Evolutionary conservation across 2,797 vertebrate species (phyloP).

Genomic region (Urocyon cinereoargenteus): DNA sequence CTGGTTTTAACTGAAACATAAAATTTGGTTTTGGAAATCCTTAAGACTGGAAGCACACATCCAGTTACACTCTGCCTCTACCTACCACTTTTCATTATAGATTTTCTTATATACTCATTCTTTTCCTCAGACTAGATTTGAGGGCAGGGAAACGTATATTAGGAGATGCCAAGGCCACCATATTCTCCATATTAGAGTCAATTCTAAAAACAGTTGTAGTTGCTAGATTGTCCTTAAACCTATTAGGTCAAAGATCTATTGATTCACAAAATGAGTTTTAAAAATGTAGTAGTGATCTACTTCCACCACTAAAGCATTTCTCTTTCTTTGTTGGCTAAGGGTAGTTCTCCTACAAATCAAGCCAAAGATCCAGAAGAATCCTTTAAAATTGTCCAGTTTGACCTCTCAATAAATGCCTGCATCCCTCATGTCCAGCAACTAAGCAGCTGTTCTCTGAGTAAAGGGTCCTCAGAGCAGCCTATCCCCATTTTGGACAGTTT

Average conservation of each 20-base stretch:
- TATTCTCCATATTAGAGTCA: neutral
- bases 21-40: conserved; percentile 37
- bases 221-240: neutral
- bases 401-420: neutral
- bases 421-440: neutral
- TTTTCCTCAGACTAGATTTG: neutral
- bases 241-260: conserved; percentile 14
- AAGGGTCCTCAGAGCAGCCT: neutral
- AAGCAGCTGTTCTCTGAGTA: neutral
- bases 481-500: neutral
- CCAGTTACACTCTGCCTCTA: neutral
- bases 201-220: conserved; percentile 7
- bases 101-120: neutral
- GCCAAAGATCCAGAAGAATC: neutral
- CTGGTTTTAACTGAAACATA: conserved; percentile 60
- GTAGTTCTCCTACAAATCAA: neutral
- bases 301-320: neutral
- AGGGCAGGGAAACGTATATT: neutral
- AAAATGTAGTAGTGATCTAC: neutral
- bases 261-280: conserved; percentile 30
- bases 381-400: neutral
- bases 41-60: neutral
- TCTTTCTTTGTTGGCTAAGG: neutral
- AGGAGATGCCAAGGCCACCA: neutral
- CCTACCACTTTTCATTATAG: neutral